Conservation (phyloP, 2,113 vertebrate genomes). For the Lethenteron reissneri region DNA sequence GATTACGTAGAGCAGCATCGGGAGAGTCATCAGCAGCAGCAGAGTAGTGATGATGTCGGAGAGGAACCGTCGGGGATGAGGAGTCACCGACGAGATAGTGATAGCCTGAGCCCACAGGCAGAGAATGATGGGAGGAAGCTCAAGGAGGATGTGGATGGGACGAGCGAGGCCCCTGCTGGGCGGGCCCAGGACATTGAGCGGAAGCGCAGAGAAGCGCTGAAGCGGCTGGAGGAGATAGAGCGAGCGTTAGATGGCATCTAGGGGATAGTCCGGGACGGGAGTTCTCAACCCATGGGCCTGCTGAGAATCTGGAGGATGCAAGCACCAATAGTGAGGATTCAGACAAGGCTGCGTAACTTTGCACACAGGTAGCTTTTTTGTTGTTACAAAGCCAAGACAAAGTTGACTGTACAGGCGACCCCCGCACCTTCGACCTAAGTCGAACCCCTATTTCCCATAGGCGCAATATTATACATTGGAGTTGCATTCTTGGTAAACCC, state of each 20-base stretch:
- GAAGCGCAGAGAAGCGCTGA: conserved; percentile 79
- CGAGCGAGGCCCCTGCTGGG: conserved; percentile 48
- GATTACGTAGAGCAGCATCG: conserved; percentile 17
- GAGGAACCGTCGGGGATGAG: neutral
- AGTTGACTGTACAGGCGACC: too few relatives aligned
- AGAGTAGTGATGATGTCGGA: conserved; percentile 19
- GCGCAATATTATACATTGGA: too few relatives aligned
- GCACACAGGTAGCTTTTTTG: too few relatives aligned
- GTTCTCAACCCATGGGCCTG: too few relatives aligned
- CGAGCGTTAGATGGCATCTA: conserved; percentile 55
- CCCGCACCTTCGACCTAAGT: too few relatives aligned
- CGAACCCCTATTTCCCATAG: too few relatives aligned
- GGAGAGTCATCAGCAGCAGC: conserved; percentile 16
- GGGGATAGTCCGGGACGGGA: neutral
- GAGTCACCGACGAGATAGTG: neutral
- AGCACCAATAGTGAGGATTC: too few relatives aligned
- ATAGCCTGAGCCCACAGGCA: neutral
- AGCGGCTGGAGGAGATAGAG: conserved; percentile 94
- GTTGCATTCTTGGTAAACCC: too few relatives aligned
- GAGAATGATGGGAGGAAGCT: conserved; percentile 16
- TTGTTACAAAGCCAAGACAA: too few relatives aligned
- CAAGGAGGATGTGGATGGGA: conserved; percentile 30
- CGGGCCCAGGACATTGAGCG: conserved; percentile 86
- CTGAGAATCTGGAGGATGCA: too few relatives aligned
- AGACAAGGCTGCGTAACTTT: too few relatives aligned